These are phyloP conservation scores for Drosophila atripex DNA, from an alignment of 2,888 invertebrate species.

Conservation along the genomic window DNA sequence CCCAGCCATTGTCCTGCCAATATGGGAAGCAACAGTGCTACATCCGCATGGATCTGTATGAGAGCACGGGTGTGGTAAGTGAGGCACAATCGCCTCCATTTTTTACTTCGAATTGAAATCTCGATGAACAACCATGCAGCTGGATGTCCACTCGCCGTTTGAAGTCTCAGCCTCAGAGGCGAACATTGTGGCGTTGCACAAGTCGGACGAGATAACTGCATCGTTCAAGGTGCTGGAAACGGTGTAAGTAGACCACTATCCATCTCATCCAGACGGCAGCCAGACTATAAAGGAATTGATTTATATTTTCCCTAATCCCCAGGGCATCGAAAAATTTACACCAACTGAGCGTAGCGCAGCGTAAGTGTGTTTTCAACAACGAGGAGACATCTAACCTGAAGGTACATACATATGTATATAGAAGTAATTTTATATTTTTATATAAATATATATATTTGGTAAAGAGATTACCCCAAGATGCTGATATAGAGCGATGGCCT, in stretches of 20 bases:
- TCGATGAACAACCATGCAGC: constrained; percentile 49
- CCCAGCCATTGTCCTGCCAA: constrained; percentile 74
- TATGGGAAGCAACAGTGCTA: constrained; percentile 82
- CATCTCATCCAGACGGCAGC: constrained; percentile 6
- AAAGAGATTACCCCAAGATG: constrained; percentile 3
- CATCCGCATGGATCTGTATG: constrained; percentile 81
- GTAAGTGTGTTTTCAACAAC: constrained; percentile 85
- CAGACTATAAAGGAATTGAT: constrained; percentile 6
- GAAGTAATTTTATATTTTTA: background rate
- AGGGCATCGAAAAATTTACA: constrained; percentile 81
- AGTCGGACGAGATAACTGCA: constrained; percentile 81
- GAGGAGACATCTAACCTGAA: constrained; percentile 84
- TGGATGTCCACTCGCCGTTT: constrained; percentile 82
- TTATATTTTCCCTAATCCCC: background rate
- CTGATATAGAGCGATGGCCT: constrained; percentile 13
- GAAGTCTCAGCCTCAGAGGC: constrained; percentile 80
- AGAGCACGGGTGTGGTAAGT: constrained; percentile 80
- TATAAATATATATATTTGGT: background rate
- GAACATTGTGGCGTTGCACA: constrained; percentile 74
- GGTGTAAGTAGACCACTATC: constrained; percentile 71
- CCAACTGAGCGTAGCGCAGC: constrained; percentile 83
- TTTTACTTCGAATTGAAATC: too few species aligned
- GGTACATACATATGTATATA: too few species aligned
- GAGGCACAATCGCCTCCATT: background rate
- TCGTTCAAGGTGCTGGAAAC: constrained; percentile 82